Evolutionary conservation across 2,888 invertebrate species (phyloP), one percentile per base, ranked within the genome.

Genomic region (Lottia scabra): DNA sequence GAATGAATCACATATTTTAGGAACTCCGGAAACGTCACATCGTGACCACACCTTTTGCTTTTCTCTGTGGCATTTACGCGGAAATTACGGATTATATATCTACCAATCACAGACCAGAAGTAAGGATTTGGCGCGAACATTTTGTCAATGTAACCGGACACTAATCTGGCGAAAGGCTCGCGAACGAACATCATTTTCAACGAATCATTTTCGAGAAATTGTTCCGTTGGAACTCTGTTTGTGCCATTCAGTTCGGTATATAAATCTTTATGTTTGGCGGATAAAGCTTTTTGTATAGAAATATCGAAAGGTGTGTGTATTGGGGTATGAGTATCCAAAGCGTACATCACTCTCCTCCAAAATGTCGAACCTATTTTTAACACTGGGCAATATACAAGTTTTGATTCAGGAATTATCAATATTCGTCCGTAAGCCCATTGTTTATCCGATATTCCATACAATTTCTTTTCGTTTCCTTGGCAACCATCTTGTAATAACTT

Each of bases 321-420:
- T 4, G 46, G 48, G 19, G 71, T 68, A 1, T 72, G 64, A 15
- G 71, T 68, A 13, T 72, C 64, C 44, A 78, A 67, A 6, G 75
- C 73, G 30, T 79, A 74, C 10, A 84, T 63, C 43, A 81, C 72
- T 15, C 77, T 73, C 15, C 71, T 78, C 80, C 81, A 80, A 71
- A 84, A 84, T 0, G 83, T 81, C 8, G 84, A 85, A 0, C 81
- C 84, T 8, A 80, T 80, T 66, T 85, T 85, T 46, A 82, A 76
- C 16, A 84, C 75, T 15, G 82, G 83, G 72, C 85, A 85, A 70
- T 80, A 85, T 0, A 83, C 62, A 15, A 81, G 75, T 15, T 65
- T 27, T n/a, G 78, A 68, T 1, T 38, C 45, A 0, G 63, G 63
- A 64, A 80, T 75, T 12, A 81, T 62, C 8, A 75, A 66, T 45